Conservation (phyloP, 2,113 vertebrate genomes). For the Scomber colias region DNA sequence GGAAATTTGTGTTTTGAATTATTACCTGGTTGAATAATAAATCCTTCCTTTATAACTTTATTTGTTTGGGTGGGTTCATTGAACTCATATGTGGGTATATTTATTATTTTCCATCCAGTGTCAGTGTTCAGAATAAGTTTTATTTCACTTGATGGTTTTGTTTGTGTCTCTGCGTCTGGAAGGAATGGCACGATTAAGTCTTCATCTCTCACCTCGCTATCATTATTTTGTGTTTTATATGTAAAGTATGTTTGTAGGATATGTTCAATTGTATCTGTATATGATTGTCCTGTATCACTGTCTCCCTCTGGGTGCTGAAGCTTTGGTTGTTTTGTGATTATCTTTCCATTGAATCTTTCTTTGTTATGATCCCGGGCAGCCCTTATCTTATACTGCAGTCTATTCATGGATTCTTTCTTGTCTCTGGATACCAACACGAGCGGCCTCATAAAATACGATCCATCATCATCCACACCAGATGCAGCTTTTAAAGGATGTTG, state of each 20-base stretch:
- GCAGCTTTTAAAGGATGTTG: conserved; percentile 30
- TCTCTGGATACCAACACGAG: background rate
- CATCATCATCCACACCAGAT: conserved; percentile 2
- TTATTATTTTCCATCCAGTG: conserved; percentile 19
- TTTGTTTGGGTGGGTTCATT: background rate
- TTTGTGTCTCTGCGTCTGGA: conserved; percentile 14
- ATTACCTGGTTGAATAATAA: background rate
- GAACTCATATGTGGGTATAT: background rate
- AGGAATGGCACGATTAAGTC: conserved; percentile 19
- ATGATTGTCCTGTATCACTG: background rate
- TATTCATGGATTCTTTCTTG: conserved; percentile 34
- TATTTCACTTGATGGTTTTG: background rate
- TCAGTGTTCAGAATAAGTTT: conserved; percentile 13
- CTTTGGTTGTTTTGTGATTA: conserved; percentile 35
- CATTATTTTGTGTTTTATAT: conserved; percentile 25
- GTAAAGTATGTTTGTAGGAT: background rate
- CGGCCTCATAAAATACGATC: conserved; percentile 1
- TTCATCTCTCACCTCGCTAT: conserved; percentile 25
- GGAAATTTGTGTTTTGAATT: conserved; percentile 10
- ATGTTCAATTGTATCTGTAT: background rate
- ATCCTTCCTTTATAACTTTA: background rate
- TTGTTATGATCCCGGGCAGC: conserved; percentile 9
- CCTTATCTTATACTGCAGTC: conserved; percentile 1
- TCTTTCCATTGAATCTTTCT: conserved; percentile 37
- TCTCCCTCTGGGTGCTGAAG: background rate